Conservation (phyloP, 2,888 invertebrate species). For the Lasioglossum zephyrum region DNA sequence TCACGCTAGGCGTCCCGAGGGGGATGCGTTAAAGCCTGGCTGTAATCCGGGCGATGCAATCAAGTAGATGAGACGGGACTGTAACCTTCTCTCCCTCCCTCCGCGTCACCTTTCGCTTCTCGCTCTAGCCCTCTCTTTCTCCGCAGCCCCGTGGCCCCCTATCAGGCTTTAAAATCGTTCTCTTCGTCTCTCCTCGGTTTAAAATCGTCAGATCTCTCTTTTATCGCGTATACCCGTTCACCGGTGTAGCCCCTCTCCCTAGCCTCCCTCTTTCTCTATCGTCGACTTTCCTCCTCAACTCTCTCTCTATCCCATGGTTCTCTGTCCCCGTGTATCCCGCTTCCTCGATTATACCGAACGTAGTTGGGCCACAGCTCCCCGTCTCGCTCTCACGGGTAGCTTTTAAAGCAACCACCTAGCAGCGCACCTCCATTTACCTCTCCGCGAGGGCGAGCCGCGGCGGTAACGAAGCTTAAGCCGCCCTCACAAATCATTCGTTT, state of each 20-base stretch:
- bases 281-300: not conserved
- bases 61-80: conserved; percentile 78
- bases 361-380: not conserved
- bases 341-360: conserved; percentile 6
- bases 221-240: conserved; percentile 40
- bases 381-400: conserved; percentile 12
- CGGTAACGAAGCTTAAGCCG: conserved; percentile 79
- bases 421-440: conserved; percentile 65
- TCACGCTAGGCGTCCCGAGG: conserved; percentile 75
- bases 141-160: not conserved
- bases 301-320: not conserved
- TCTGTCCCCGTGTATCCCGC: not conserved
- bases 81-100: conserved; percentile 51
- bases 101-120: conserved; percentile 27
- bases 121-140: conserved; percentile 6
- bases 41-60: conserved; percentile 79
- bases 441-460: conserved; percentile 58
- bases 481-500: conserved; percentile 79
- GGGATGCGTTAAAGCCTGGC: conserved; percentile 77
- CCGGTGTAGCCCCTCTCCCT: not conserved
- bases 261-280: not conserved
- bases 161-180: not conserved
- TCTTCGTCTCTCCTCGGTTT: not conserved
- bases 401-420: conserved; percentile 29
- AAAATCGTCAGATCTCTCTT: conserved; percentile 51